These are phyloP conservation scores for Neoseiulus cucumeris DNA, from an alignment of 1,140 invertebrate species.

Conservation along the genomic window DNA sequence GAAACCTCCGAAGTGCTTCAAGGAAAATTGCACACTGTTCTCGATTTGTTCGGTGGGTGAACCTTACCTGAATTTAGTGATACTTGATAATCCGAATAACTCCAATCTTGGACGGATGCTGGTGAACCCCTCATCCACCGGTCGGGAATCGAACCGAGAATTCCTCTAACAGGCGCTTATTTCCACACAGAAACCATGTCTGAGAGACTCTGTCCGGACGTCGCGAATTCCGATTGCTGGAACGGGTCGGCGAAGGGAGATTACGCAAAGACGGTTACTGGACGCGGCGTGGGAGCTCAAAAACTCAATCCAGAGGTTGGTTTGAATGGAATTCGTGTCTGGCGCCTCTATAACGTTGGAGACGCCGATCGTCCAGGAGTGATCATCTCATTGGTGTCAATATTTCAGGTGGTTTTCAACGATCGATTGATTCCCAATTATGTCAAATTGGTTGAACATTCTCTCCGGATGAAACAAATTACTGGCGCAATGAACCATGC, in stretches of 20 bases:
- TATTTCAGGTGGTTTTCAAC: neutral
- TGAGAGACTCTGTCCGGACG: neutral
- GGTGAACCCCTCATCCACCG: neutral
- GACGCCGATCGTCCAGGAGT: no score
- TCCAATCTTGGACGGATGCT: neutral
- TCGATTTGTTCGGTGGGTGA: no score
- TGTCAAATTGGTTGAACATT: neutral
- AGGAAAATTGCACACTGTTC: no score
- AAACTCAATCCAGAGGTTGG: neutral
- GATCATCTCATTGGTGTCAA: no score
- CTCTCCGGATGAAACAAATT: neutral
- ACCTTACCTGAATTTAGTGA: no score
- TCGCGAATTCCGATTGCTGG: neutral
- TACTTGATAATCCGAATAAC: no score
- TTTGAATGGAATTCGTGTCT: no score
- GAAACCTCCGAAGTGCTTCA: no score
- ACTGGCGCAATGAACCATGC: neutral
- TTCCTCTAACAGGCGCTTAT: neutral
- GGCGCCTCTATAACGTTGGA: no score
- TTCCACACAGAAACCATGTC: neutral
- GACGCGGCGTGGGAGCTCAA: neutral
- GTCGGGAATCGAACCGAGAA: neutral
- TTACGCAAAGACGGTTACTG: neutral
- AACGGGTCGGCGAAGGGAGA: neutral
- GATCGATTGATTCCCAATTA: neutral